These are phyloP conservation scores for Mus spretus DNA, from an alignment of 2,797 vertebrate genomes.

Conservation along the genomic window DNA sequence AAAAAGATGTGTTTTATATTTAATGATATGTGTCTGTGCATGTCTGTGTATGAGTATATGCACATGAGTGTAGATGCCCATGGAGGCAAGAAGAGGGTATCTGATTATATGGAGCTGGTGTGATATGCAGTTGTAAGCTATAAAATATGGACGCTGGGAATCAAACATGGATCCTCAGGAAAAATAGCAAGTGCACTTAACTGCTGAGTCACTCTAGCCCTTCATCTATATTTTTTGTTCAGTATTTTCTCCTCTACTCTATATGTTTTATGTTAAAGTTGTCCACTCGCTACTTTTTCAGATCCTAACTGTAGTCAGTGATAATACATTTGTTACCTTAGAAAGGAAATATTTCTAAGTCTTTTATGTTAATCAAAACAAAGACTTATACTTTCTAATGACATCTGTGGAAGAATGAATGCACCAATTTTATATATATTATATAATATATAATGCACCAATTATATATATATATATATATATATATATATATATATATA, in stretches of 20 bases:
- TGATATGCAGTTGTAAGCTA: neutral
- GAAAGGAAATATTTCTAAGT: neutral
- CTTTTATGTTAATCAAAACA: slow-evolving; percentile 36
- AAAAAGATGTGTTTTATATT: neutral
- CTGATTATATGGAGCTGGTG: neutral
- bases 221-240: slow-evolving; percentile 65
- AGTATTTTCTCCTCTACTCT: slow-evolving; percentile 80
- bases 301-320: slow-evolving; percentile 69
- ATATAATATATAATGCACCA: neutral
- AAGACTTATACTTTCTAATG: slow-evolving; percentile 18
- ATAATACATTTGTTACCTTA: slow-evolving; percentile 34
- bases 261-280: slow-evolving; percentile 74
- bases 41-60: neutral
- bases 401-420: slow-evolving; percentile 6
- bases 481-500: slow-evolving; percentile 13
- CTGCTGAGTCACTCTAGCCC: neutral
- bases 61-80: neutral
- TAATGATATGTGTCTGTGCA: neutral
- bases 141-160: neutral
- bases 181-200: neutral
- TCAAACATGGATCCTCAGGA: neutral
- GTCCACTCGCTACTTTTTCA: slow-evolving; percentile 67
- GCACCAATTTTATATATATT: neutral
- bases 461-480: slow-evolving; percentile 22
- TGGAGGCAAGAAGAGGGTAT: neutral